Evolutionary conservation across 64 coral and sea anemone species (phyloP).

Genomic region (Cladopsammia gracilis): DNA sequence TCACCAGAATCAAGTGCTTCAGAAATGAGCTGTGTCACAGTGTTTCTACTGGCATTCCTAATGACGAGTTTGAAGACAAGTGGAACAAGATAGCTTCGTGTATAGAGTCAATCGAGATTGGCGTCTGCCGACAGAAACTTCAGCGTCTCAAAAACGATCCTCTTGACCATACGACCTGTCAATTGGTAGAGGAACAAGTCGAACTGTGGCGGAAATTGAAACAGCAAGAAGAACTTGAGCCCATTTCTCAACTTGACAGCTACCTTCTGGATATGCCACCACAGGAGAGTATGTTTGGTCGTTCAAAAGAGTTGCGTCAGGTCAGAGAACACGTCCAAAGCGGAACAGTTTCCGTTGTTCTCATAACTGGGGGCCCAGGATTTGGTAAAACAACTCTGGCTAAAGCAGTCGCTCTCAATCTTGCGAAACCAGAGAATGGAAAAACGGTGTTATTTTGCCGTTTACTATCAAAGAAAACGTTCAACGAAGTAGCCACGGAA

Average conservation of each 20-base stretch:
- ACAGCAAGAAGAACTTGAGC: not conserved
- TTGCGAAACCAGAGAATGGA: not conserved
- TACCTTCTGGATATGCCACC: slow-evolving; percentile 1
- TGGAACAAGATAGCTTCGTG: slow-evolving; percentile 12
- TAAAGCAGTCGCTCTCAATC: slow-evolving; percentile 16
- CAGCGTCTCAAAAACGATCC: slow-evolving; percentile 20
- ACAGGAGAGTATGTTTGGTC: slow-evolving; percentile 24
- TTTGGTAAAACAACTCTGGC: slow-evolving; percentile 76
- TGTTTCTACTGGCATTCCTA: not conserved
- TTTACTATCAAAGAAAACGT: not conserved
- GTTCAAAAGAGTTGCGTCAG: slow-evolving; percentile 1
- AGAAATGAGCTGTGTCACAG: not conserved
- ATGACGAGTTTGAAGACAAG: slow-evolving; percentile 31
- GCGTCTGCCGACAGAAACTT: too few relatives aligned
- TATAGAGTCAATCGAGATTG: too few relatives aligned
- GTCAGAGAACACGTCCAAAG: not conserved
- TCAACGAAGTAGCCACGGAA: slow-evolving; percentile 25
- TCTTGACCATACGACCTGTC: not conserved
- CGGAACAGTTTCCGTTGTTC: not conserved
- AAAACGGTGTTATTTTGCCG: slow-evolving; percentile 43
- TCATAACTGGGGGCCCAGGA: slow-evolving; percentile 65
- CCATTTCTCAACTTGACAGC: not conserved
- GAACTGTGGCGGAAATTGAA: not conserved
- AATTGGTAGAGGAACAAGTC: not conserved
- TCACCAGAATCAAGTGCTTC: slow-evolving; percentile 39